A percentile compares a stretch with the other conserved stretches of the same genome.
Conservation (phyloP, 2,888 invertebrate genomes). For the Hypselothyrea guttata region DNA sequence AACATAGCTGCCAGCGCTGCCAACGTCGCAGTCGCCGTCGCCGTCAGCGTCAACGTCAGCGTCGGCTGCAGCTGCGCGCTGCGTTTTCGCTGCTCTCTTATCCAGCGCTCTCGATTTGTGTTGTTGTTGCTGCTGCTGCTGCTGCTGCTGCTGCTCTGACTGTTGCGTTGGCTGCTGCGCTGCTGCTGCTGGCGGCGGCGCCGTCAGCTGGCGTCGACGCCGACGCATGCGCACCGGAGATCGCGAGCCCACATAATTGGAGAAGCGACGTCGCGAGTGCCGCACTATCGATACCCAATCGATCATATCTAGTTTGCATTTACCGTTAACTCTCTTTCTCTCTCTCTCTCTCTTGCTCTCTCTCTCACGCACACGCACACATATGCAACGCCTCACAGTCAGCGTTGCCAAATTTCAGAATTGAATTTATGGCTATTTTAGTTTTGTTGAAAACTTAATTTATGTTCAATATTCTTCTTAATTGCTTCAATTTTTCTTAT, state of each 20-base stretch:
- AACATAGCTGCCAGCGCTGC: conserved; percentile 50
- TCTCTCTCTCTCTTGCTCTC: neutral
- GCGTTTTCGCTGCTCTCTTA: conserved; percentile 37
- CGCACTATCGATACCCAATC: conserved; percentile 91
- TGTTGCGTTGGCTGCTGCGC: conserved; percentile 35
- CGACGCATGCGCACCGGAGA: conserved; percentile 86
- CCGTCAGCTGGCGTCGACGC: conserved; percentile 77
- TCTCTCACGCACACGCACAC: neutral
- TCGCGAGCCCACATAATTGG: conserved; percentile 87
- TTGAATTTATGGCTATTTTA: no score
- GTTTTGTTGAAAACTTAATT: no score
- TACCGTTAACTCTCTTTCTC: neutral
- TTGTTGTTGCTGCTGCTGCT: conserved; percentile 35
- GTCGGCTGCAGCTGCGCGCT: conserved; percentile 9
- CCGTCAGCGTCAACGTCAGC: conserved; percentile 33
- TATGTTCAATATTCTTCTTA: no score
- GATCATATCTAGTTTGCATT: conserved; percentile 84
- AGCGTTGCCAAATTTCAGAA: no score
- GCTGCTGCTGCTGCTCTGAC: conserved; percentile 41
- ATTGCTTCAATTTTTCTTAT: no score
- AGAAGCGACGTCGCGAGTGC: conserved; percentile 87
- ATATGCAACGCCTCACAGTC: no score
- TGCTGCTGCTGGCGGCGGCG: conserved; percentile 72
- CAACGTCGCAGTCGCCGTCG: neutral
- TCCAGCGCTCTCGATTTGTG: conserved; percentile 56